Evolutionary conservation across 2,113 vertebrate species (phyloP).

Genomic region (Phrynosoma platyrhinos): DNA sequence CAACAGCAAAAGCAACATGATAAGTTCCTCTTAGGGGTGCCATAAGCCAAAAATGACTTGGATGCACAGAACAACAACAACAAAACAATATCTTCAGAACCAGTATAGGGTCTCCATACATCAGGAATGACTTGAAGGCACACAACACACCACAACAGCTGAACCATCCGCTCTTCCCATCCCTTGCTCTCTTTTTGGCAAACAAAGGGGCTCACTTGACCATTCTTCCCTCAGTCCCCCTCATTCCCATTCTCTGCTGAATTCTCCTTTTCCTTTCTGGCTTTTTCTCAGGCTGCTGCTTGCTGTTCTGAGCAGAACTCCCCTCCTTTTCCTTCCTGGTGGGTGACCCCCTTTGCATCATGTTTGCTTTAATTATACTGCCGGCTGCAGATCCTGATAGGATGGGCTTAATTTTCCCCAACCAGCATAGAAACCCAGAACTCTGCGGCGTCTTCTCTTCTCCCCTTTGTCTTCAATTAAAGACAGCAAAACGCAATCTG

Average conservation of each 20-base stretch:
- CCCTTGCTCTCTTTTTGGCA: too few species aligned
- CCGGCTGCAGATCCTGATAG: neutral
- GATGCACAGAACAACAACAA: too few species aligned
- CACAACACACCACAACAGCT: too few species aligned
- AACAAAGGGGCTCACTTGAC: neutral
- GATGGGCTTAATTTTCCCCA: neutral
- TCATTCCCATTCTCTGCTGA: neutral
- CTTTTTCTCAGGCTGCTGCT: neutral
- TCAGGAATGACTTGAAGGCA: too few species aligned
- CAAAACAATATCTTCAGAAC: too few species aligned
- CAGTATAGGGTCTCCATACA: too few species aligned
- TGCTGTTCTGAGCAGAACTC: neutral
- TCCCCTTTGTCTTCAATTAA: slow-evolving; percentile 24
- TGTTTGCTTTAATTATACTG: slow-evolving; percentile 7
- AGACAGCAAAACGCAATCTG: neutral
- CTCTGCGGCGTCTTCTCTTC: neutral
- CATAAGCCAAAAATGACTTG: too few species aligned
- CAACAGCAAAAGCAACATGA: too few species aligned
- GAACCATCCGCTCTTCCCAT: too few species aligned
- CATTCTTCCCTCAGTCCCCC: neutral
- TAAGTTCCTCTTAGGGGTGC: too few species aligned
- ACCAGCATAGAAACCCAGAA: slow-evolving; percentile 31
- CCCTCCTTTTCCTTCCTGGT: neutral
- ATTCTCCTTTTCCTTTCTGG: neutral
- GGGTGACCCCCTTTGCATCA: neutral